A percentile compares a stretch with the other conserved stretches of the same genome.
These are phyloP conservation scores for Mythimna vitellina DNA, from an alignment of 2,888 invertebrate genomes.

Conservation along the genomic window DNA sequence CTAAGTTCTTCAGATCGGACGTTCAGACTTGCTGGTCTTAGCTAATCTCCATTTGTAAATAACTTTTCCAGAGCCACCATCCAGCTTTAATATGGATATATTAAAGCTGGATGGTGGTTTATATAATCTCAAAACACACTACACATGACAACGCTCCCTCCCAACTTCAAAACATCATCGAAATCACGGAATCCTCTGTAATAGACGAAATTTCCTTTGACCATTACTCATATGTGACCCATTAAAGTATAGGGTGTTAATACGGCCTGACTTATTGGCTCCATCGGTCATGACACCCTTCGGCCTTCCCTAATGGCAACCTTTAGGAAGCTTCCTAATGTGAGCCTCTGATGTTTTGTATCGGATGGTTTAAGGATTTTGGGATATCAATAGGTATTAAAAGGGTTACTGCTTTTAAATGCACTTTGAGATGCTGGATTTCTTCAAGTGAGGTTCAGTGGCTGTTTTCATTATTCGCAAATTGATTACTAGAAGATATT, in stretches of 20 bases:
- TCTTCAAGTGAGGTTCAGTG: too few species aligned
- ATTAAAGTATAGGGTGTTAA: constrained; percentile 85
- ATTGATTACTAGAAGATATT: too few species aligned
- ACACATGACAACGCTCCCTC: not conserved
- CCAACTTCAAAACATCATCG: constrained; percentile 44
- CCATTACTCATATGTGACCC: constrained; percentile 86
- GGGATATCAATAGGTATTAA: constrained; percentile 6
- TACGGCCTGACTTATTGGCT: constrained; percentile 86
- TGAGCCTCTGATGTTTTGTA: constrained; percentile 42
- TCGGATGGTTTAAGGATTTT: constrained; percentile 20
- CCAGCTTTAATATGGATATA: too few species aligned
- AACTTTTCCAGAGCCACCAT: too few species aligned
- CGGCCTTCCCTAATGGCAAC: constrained; percentile 62
- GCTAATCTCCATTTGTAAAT: too few species aligned
- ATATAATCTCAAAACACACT: not conserved
- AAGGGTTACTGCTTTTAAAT: too few species aligned
- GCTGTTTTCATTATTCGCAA: too few species aligned
- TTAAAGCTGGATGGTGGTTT: too few species aligned
- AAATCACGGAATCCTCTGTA: constrained; percentile 47
- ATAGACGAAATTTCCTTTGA: constrained; percentile 80
- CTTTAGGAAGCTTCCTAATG: constrained; percentile 41
- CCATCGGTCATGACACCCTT: constrained; percentile 83
- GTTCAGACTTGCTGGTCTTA: too few species aligned
- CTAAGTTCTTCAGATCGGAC: too few species aligned
- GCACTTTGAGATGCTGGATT: too few species aligned